These are phyloP conservation scores for Loris lydekkerianus DNA, from an alignment of 2,797 vertebrate species.

Conservation along the genomic window DNA sequence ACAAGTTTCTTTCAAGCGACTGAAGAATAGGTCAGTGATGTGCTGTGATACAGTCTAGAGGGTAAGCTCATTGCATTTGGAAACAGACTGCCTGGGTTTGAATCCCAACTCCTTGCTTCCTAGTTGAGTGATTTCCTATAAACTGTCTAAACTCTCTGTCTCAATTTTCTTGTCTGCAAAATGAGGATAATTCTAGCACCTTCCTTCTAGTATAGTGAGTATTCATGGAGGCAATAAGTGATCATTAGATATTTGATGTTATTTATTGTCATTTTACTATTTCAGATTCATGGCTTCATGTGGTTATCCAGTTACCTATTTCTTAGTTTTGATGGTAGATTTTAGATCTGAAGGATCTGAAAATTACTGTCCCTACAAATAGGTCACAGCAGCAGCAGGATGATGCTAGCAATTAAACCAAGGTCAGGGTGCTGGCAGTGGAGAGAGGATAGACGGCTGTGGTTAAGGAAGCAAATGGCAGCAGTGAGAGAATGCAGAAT, in stretches of 20 bases:
- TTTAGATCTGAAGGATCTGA: constrained; percentile 21
- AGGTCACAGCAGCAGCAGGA: not conserved
- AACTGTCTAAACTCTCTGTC: not conserved
- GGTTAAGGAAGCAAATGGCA: not conserved
- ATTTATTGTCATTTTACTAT: not conserved
- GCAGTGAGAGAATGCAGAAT: not conserved
- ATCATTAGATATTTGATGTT: not conserved
- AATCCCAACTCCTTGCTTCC: not conserved
- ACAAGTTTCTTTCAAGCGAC: not conserved
- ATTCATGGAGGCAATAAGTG: not conserved
- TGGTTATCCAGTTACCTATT: not conserved
- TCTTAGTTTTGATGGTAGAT: not conserved
- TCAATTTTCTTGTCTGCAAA: not conserved
- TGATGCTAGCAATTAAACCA: not conserved
- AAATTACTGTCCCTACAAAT: not conserved
- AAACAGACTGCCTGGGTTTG: not conserved
- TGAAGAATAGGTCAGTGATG: not conserved
- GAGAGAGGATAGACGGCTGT: not conserved
- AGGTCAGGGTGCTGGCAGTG: not conserved
- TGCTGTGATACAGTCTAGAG: not conserved
- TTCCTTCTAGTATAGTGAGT: not conserved
- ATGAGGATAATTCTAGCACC: not conserved
- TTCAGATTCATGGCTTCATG: not conserved
- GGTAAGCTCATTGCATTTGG: not conserved
- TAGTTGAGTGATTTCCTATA: not conserved